Evolutionary conservation across 2,113 vertebrate genomes (phyloP).

Genomic region (Anarrhichthys ocellatus): DNA sequence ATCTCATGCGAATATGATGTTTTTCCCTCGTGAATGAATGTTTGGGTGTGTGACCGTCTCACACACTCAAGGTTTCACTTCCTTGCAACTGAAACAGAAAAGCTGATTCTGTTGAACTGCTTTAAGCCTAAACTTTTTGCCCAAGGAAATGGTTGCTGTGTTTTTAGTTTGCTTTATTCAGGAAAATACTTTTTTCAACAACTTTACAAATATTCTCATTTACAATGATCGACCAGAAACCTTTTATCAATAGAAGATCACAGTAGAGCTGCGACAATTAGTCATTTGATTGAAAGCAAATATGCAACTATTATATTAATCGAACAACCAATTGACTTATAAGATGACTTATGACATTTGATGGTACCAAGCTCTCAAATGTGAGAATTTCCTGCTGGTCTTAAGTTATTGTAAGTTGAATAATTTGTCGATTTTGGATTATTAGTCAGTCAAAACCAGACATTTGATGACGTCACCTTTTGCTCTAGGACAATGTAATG

Average conservation of each 20-base stretch:
- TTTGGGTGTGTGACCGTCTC: neutral
- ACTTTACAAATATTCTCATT: neutral
- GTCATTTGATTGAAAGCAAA: neutral
- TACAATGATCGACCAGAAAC: neutral
- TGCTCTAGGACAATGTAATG: neutral
- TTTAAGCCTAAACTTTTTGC: neutral
- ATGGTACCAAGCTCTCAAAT: neutral
- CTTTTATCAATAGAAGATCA: neutral
- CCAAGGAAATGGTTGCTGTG: neutral
- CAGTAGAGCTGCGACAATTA: neutral
- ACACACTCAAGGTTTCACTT: conserved; percentile 69
- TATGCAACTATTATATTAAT: neutral
- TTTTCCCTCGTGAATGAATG: neutral
- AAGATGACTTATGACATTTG: no score
- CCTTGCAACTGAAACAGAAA: conserved; percentile 44
- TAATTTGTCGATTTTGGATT: neutral
- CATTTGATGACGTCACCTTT: neutral
- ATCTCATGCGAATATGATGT: neutral
- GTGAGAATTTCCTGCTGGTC: no score
- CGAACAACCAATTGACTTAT: neutral
- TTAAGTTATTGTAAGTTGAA: neutral
- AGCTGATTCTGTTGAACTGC: neutral
- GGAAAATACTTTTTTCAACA: neutral
- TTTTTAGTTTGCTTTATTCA: neutral
- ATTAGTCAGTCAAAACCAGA: no score